A percentile compares a stretch with the other conserved stretches of the same genome.
These are phyloP conservation scores for Dromococcyx pavoninus DNA, from an alignment of 2,797 vertebrate genomes.

Conservation along the genomic window DNA sequence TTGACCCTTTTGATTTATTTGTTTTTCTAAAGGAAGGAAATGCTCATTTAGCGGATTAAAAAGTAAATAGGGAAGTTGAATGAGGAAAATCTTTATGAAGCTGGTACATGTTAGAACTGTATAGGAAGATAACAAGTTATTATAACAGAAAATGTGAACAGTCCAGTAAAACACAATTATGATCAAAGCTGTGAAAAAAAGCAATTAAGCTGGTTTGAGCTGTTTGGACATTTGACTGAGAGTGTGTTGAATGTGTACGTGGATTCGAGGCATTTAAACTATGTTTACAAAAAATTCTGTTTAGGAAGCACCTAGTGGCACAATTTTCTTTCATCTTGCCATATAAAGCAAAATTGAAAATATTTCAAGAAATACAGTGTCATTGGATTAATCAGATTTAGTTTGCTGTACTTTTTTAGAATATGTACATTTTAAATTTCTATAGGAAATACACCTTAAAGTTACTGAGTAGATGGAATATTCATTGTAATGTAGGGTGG, in stretches of 20 bases:
- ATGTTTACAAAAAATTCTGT: neutral
- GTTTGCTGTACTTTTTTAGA: neutral
- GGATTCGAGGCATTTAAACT: slow-evolving; percentile 27
- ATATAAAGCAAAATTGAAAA: neutral
- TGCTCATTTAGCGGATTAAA: slow-evolving; percentile 58
- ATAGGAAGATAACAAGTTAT: slow-evolving; percentile 20
- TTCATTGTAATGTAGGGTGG: neutral
- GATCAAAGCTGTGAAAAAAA: slow-evolving; percentile 49
- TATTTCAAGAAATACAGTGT: neutral
- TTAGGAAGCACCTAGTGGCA: neutral
- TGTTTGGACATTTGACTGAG: slow-evolving; percentile 46
- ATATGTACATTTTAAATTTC: neutral
- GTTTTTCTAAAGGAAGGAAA: slow-evolving; percentile 51
- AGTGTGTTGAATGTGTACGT: neutral
- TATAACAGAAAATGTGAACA: slow-evolving; percentile 8
- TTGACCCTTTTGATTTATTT: slow-evolving; percentile 51
- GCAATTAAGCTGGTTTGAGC: slow-evolving; percentile 42
- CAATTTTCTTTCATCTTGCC: neutral
- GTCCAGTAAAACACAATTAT: neutral
- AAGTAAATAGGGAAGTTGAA: slow-evolving; percentile 22
- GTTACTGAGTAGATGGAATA: neutral
- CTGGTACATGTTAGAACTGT: slow-evolving; percentile 33
- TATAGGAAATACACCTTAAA: neutral
- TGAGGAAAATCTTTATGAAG: slow-evolving; percentile 47
- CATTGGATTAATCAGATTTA: neutral